Evolutionary conservation across 2,888 invertebrate species (phyloP).

Genomic region (Orgyia antiqua): DNA sequence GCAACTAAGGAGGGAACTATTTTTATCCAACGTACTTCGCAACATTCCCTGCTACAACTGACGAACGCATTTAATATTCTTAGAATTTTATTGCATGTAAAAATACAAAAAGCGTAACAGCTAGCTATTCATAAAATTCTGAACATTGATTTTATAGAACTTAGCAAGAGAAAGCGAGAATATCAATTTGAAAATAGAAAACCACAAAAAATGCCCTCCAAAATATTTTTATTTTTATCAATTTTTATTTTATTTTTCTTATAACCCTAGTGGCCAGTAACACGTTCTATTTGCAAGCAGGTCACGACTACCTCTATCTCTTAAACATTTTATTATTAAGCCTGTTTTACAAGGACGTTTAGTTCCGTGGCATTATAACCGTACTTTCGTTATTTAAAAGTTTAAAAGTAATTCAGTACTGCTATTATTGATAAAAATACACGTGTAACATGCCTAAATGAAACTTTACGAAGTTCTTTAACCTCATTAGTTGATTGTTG

Average conservation of each 20-base stretch:
- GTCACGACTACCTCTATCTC: slow-evolving; percentile 2
- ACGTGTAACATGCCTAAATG: not conserved
- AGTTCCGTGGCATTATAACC: not conserved
- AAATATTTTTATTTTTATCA: not conserved
- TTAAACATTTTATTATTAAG: slow-evolving; percentile 1
- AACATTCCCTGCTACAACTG: slow-evolving; percentile 26
- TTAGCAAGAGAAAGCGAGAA: too few relatives aligned
- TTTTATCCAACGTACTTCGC: slow-evolving; percentile 35
- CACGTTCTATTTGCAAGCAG: slow-evolving; percentile 3
- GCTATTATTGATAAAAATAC: not conserved
- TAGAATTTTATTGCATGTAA: too few relatives aligned
- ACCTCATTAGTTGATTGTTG: slow-evolving; percentile 1
- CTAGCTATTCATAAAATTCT: too few relatives aligned
- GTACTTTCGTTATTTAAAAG: not conserved
- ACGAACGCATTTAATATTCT: too few relatives aligned
- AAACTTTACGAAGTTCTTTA: not conserved
- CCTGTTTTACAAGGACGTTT: slow-evolving; percentile 4
- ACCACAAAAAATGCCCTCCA: too few relatives aligned
- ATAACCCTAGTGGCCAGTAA: slow-evolving; percentile 1
- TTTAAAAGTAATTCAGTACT: not conserved
- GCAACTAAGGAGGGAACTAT: slow-evolving; percentile 43
- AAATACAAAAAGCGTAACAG: too few relatives aligned
- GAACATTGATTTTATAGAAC: too few relatives aligned
- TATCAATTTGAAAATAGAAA: too few relatives aligned
- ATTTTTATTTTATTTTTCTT: not conserved